Base-by-base conservation (phyloP, 2,888 invertebrate species). In the Yponomeuta plumbellus region DNA sequence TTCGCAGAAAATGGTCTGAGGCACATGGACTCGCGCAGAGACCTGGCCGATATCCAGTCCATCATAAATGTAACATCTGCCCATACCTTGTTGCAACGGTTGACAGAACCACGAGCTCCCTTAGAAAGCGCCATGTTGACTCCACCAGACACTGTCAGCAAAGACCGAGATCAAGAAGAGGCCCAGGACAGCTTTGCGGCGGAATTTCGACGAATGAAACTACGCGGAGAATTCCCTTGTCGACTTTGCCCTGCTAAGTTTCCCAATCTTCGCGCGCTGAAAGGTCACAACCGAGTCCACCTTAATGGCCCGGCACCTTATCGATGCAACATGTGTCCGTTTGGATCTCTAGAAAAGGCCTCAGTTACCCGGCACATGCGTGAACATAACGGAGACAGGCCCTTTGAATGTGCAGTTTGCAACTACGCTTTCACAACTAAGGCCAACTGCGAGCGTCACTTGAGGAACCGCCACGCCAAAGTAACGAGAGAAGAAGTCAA, bases 341-440 rank as follows among this genome's bases (percentile, higher is more conserved):
- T 97, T 84, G 94, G 95, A 1, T 96, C 96, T 71, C 92, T 96
- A 57, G 98, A 98, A 80, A 98, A 98, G 84, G 96, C 97, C 22
- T 97, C 98, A 2, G 87, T 99, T 65, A 95, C 97, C 11, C 94
- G 98, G 22, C 98, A 98, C 78, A 95, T 98, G 94, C 93, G 98
- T 61, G 97, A 97, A 0, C 98, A 98, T 86, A 98, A 98, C 78
- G 98, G 98, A 0, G 98, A 98, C 76, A 93, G 98, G 13, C 98
- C 98, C 0, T 98, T 97, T 80, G 97, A 98, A 82, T 99, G 98
- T 79, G 94, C 96, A 0, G 93, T 98, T n/a, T 99, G 99, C 84
- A 97, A 97, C 77, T 98, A 97, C 79, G 98, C 98, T 2, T 99
- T 99, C 84, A 98, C 98, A 34, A 98, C 98, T 0, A 98, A 98